phyloP scores from a whole-genome alignment of 2,888 invertebrate genomes.

The Xestia sexstrigata region DNA sequence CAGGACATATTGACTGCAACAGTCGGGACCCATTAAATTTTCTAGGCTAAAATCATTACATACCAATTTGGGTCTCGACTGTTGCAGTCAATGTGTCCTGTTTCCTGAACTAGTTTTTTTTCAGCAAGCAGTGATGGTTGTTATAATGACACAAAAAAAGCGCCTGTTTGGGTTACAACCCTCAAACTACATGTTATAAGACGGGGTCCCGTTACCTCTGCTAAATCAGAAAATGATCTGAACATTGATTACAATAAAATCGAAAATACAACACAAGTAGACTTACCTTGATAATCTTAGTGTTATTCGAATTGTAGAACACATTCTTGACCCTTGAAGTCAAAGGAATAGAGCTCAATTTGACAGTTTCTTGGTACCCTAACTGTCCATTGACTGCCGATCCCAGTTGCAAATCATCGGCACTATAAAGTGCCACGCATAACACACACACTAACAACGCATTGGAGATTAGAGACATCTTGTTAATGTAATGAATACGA shows the following conservation, averaged over 20 bases:
- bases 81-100: too few relatives aligned
- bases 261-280: not conserved
- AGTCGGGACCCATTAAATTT: too few relatives aligned
- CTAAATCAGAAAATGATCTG: not conserved
- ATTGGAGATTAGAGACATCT: constrained; percentile 48
- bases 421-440: constrained; percentile 57
- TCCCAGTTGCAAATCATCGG: constrained; percentile 77
- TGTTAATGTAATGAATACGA: not conserved
- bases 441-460: constrained; percentile 33
- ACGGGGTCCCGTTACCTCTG: not conserved
- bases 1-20: too few relatives aligned
- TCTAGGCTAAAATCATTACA: too few relatives aligned
- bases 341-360: constrained; percentile 77
- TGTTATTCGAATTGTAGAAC: constrained; percentile 78
- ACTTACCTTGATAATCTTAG: constrained; percentile 78
- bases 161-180: too few relatives aligned
- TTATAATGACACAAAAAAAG: too few relatives aligned
- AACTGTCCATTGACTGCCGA: constrained; percentile 72
- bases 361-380: constrained; percentile 78
- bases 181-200: not conserved
- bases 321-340: constrained; percentile 81
- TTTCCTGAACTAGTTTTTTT: too few relatives aligned
- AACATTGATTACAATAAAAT: not conserved
- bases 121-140: too few relatives aligned
- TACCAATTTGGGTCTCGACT: too few relatives aligned